Evolutionary conservation across 2,888 invertebrate species (phyloP), one percentile per base, ranked within the genome.

Genomic region (Drosophila longiperda): DNA sequence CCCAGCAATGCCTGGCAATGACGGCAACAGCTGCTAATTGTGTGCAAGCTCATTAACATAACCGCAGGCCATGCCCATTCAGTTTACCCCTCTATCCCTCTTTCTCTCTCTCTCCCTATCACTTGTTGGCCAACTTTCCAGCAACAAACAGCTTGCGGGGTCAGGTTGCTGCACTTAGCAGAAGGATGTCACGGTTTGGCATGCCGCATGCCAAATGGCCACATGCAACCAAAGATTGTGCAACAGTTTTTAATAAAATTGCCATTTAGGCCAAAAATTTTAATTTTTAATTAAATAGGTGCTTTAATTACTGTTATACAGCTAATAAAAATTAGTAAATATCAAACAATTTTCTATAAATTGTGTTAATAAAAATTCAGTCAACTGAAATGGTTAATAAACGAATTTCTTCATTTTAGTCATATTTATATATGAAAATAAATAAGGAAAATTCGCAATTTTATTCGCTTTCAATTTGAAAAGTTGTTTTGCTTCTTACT

Each of bases 31-130:
- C 90, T 87, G 87, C 87, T 87, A 87, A 87, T 87, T 87, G 87
- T 87, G 87, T 89, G 88, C 90, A 81, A 87, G 87, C 87, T 87
- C 90, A 87, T 87, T 87, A 87, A 89, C 87, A 87, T 89, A 87
- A 89, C 87, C 87, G 86, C 90, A 89, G 87, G 88, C 88, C 80
- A 68, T 80, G 75, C 89, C 83, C 83, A 52, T 2, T 23, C 32
- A 6, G 6, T 17, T 5, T 23, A 1, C 33, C 33, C 6, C 48
- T 0, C 17, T 1, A n/a, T 1, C 36, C 29, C 54, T 1, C 42
- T 3, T 29, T 20, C 32, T 3, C 57, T 11, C 11, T 32, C 50
- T 15, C 26, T 6, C 26, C 20, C 63, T 45, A 38, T 66, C 73
- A 67, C 73, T 55, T 38, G 55, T 62, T 75, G 75, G 62, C 53